Evolutionary conservation across 2,888 invertebrate species (phyloP), one percentile per base, ranked within the genome.

Genomic region (Cerastoderma edule): DNA sequence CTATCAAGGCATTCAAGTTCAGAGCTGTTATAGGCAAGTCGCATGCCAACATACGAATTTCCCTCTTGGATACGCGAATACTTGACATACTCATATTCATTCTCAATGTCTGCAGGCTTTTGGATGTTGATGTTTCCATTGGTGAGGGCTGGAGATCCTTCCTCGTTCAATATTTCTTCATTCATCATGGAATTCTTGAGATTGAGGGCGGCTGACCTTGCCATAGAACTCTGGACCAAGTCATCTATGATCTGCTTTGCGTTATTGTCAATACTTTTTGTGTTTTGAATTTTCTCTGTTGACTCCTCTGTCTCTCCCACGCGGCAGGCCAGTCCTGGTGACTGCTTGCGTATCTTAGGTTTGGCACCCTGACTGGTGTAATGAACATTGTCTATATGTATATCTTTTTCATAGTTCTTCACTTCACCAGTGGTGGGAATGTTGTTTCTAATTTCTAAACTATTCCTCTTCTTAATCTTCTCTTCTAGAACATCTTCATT

Each of bases 1-100:
- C 71, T 74, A 48, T 72, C 77, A 13, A 75, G 88, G 27, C 83
- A 75, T 57, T 85, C 88, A 30, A 87, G 89, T 73, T 88, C 88
- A 35, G 90, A 89, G 79, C 89, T 91, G 46, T 91, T 91, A 83
- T 91, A 92, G 48, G 96, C 96, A 85, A 96, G 93, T 85, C 96
- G 94, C 92, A 95, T 95, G 60, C 96, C 96, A 66, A 96, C 96
- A 87, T 96, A 96, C 83, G 96, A 96, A 93, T 95, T 96, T 44
- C 95, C 95, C 80, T 90, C 88, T 67, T 91, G 92, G 53, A 91
- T 88, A 32, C 91, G 83, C 6, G 91, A 90, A 85, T 91, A 91
- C 75, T 91, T 92, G 6, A 92, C 90, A 87, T 92, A 92, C 73
- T 91, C 91, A 80, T 92, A 92, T 72, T 92, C 92, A 85, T 92